Conservation (phyloP, 2,888 invertebrate genomes). For the Monochamus alternatus region DNA sequence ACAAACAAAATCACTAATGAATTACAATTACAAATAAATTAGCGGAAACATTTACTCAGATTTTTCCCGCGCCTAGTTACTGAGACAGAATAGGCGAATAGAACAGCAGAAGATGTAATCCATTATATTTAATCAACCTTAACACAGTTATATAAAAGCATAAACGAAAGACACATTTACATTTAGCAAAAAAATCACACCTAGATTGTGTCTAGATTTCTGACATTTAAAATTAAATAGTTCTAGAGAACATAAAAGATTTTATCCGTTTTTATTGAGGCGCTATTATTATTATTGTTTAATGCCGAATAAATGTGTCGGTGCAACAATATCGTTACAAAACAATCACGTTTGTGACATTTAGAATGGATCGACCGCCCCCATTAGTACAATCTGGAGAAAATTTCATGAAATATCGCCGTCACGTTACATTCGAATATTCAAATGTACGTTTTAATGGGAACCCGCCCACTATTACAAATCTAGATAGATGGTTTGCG, state of each 20-base stretch:
- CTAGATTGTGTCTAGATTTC: too few species aligned
- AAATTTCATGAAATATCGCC: not conserved
- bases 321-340: not conserved
- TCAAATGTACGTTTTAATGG: not conserved
- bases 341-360: not conserved
- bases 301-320: not conserved
- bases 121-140: too few species aligned
- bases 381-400: not conserved
- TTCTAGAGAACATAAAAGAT: not conserved
- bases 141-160: too few species aligned
- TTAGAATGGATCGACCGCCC: not conserved
- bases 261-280: not conserved
- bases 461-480: not conserved
- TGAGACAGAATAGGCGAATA: too few species aligned
- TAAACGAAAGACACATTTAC: too few species aligned
- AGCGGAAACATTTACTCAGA: too few species aligned
- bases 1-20: too few species aligned
- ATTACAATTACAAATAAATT: too few species aligned
- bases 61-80: too few species aligned
- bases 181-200: too few species aligned
- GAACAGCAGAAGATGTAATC: too few species aligned
- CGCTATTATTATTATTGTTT: not conserved
- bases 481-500: not conserved
- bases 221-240: too few species aligned
- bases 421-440: not conserved